These are phyloP conservation scores for Idaea biselata DNA, from an alignment of 2,888 invertebrate genomes.

Conservation along the genomic window DNA sequence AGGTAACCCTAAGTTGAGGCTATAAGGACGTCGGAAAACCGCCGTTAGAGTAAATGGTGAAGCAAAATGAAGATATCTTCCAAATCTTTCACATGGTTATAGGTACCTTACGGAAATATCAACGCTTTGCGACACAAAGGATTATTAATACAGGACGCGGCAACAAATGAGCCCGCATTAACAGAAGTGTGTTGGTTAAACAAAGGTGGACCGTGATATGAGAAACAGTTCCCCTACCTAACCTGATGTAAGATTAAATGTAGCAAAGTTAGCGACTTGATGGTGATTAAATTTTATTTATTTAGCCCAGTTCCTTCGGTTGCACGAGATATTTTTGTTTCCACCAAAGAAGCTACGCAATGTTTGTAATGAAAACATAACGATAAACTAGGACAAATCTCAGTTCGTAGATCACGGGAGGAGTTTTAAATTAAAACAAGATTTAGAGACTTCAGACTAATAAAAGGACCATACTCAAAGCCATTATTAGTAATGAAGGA, in stretches of 20 bases:
- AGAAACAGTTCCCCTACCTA: constrained; percentile 32
- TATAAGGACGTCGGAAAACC: neutral
- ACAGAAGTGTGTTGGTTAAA: constrained; percentile 46
- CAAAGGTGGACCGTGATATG: constrained; percentile 42
- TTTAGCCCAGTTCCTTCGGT: constrained; percentile 58
- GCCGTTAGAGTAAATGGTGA: neutral
- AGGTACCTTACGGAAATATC: constrained; percentile 17
- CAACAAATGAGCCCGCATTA: constrained; percentile 64
- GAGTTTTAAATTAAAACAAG: constrained; percentile 46
- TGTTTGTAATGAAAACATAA: constrained; percentile 64
- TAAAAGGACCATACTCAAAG: constrained; percentile 15
- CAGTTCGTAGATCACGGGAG: constrained; percentile 33
- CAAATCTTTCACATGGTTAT: neutral
- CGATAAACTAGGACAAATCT: constrained; percentile 55
- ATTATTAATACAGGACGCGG: constrained; percentile 41
- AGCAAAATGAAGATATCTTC: neutral
- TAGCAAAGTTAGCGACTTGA: constrained; percentile 38
- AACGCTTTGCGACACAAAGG: constrained; percentile 43
- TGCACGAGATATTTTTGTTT: constrained; percentile 66
- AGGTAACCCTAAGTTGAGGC: constrained; percentile 34
- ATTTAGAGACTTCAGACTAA: constrained; percentile 34
- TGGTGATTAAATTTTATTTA: constrained; percentile 56
- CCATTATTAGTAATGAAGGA: neutral
- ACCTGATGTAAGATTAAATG: constrained; percentile 23
- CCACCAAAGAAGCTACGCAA: constrained; percentile 42